phyloP scores from a whole-genome alignment of 2,888 invertebrate species.

The Drosophila quinaria region DNA sequence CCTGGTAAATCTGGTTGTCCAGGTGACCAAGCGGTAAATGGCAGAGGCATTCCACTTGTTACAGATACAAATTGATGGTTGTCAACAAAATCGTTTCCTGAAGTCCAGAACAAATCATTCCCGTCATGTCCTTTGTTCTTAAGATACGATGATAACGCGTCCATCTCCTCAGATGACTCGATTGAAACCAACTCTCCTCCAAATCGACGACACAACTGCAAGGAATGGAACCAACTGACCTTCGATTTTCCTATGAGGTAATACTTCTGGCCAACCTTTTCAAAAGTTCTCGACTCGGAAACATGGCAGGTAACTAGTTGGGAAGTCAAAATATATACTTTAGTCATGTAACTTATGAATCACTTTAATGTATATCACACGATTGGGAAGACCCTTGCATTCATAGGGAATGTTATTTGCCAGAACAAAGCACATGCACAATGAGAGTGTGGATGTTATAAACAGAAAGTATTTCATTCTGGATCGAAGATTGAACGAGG shows the following conservation, averaged over 20 bases:
- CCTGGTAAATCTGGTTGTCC: constrained; percentile 5
- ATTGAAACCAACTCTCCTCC: constrained; percentile 8
- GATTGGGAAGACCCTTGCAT: not conserved
- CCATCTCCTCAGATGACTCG: constrained; percentile 4
- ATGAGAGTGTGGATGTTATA: not conserved
- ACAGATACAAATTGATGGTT: not conserved
- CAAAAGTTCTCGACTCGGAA: not conserved
- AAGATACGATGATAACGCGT: not conserved
- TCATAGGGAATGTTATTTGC: not conserved
- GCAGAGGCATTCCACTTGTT: not conserved
- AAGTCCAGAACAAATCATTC: constrained; percentile 6
- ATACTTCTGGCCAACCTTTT: constrained; percentile 1
- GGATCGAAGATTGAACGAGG: not conserved
- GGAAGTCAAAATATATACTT: not conserved
- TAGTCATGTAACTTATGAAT: not conserved
- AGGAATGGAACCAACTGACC: not conserved
- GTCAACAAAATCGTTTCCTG: constrained; percentile 5
- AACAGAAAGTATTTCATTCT: constrained; percentile 11
- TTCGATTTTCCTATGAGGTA: not conserved
- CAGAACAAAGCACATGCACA: not conserved
- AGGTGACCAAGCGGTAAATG: constrained; percentile 3
- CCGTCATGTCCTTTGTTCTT: not conserved
- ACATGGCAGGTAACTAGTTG: not conserved
- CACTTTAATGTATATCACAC: not conserved
- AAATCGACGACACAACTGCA: constrained; percentile 10